Conservation (phyloP, 92 coral and sea anemone species). For the Siderastrea siderea region DNA sequence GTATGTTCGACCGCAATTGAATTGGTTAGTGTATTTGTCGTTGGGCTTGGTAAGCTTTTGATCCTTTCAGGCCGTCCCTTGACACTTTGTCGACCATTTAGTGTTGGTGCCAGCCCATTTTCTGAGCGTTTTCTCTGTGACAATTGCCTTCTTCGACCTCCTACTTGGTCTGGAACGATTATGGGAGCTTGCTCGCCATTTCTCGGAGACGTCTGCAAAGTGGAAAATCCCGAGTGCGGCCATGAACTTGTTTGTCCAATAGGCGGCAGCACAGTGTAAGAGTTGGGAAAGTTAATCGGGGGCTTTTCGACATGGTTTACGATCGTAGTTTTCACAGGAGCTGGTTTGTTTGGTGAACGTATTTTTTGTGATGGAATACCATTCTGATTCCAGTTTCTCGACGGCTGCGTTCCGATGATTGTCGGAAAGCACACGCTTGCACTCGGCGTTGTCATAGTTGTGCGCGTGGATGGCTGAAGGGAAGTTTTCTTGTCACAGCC, state of each 20-base stretch:
- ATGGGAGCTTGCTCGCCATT: not conserved
- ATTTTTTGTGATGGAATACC: not conserved
- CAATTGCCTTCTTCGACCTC: not conserved
- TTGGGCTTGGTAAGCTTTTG: not conserved
- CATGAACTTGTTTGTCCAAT: constrained; percentile 54
- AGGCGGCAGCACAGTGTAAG: constrained; percentile 81
- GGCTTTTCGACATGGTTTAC: constrained; percentile 21
- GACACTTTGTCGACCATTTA: not conserved
- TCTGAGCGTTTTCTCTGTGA: constrained; percentile 29
- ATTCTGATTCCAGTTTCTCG: not conserved
- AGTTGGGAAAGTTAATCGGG: constrained; percentile 64
- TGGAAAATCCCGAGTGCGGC: not conserved
- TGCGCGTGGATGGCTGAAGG: not conserved
- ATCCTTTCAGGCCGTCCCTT: not conserved
- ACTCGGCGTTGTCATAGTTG: not conserved
- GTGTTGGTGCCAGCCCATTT: not conserved
- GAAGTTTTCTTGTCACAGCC: not conserved
- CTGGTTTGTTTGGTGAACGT: not conserved
- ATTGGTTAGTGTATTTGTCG: not conserved
- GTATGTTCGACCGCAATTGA: not conserved
- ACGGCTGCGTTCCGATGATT: not conserved
- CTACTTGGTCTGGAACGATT: not conserved
- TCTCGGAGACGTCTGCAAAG: not conserved
- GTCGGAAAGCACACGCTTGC: constrained; percentile 1
- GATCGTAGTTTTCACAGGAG: not conserved